Base-by-base conservation (phyloP, 2,797 vertebrate species). In the Eptatretus atami region DNA sequence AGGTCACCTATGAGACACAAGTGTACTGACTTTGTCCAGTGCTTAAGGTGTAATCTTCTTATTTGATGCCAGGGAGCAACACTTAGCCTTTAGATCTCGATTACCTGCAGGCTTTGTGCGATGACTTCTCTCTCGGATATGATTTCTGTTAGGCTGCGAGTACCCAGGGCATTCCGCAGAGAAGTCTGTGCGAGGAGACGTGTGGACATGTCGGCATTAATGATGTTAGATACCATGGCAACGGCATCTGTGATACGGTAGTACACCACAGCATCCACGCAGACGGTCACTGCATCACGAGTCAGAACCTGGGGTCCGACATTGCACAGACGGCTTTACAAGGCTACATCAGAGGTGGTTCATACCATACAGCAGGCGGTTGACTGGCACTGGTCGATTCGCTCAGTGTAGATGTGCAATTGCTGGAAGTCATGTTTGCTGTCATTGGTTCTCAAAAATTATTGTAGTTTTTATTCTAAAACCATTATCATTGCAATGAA, bases 1-100 rank as follows among this genome's bases (percentile, higher is more conserved):
- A 77, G 0, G 80, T 77, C 15, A 63, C 68, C 92, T 94, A 65
- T 14, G 65, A 54, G 53, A 65, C n/a, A 66, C 13, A 14, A 65
- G 24, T 67, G 52, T n/a, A 31, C 1, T 3, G 13, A 2, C 3
- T 5, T 1, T 0, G 31, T 60, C 13, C 0, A 44, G 31, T 44
- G 31, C 31, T 44, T 44, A 4, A 44, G 31, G 31, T 44, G 31
- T 4, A 4, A 44, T 44, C 6, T 44, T 44, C 31, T 44, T 44
- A 44, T 44, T 44, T 44, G 31, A 44, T 44, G 31, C 31, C 31
- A 44, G 31, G 3, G 6, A 44, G 31, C 31, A 44, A 44, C 31
- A 5, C 4, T 44, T 44, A 44, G 31, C 4, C 6, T 44, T 44
- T 44, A 44, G 4, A 44, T 44, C 4, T 5, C 6, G 31, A 44